Conservation (phyloP, 2,888 invertebrate genomes). For the Hecatera dysodea region DNA sequence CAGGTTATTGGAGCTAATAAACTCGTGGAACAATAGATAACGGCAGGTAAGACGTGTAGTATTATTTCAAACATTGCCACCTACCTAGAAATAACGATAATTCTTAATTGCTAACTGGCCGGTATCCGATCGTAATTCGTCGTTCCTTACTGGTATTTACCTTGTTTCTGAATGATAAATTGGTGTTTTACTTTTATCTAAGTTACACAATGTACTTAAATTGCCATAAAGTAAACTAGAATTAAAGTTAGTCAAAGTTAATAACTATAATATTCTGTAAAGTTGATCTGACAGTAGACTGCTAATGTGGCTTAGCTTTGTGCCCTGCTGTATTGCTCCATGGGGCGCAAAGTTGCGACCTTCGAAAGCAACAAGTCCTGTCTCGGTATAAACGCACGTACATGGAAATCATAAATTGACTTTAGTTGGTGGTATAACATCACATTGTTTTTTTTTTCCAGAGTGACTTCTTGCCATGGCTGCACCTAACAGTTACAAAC, state of each 20-base stretch:
- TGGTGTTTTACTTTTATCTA: background rate
- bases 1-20: slow-evolving; percentile 43
- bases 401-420: background rate
- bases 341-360: background rate
- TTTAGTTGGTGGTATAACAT: background rate
- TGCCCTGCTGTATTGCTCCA: background rate
- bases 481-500: slow-evolving; percentile 95
- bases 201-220: background rate
- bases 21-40: slow-evolving; percentile 12
- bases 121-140: slow-evolving; percentile 12
- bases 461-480: slow-evolving; percentile 91
- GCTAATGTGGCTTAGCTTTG: background rate
- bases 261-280: background rate
- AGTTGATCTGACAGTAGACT: background rate
- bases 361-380: background rate
- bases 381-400: too few relatives aligned
- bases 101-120: slow-evolving; percentile 21
- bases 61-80: slow-evolving; percentile 7
- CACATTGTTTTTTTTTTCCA: slow-evolving; percentile 46
- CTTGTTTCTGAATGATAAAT: slow-evolving; percentile 7
- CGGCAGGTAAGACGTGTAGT: slow-evolving; percentile 46
- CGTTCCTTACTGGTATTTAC: background rate
- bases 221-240: background rate
- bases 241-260: background rate
- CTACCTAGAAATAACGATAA: background rate